A percentile compares a stretch with the other conserved stretches of the same genome.
phyloP scores from a whole-genome alignment of 2,797 vertebrate species.

The Leptodactylus fallax region DNA sequence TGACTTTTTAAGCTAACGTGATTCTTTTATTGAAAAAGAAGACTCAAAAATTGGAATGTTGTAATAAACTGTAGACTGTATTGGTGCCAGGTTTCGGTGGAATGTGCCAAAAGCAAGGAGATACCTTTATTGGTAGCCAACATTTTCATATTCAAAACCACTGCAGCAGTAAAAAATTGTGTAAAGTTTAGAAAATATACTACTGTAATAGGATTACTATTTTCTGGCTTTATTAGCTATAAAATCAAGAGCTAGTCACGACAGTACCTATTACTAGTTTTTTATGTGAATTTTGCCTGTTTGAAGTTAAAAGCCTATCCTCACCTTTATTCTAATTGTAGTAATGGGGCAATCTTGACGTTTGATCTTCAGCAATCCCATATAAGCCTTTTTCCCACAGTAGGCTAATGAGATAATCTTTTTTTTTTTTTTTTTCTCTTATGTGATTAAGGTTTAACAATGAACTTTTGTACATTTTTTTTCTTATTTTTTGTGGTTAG shows the following conservation, averaged over 20 bases:
- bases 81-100: conserved; percentile 28
- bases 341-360: background rate
- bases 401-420: background rate
- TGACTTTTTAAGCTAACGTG: background rate
- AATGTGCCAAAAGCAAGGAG: conserved; percentile 12
- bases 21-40: background rate
- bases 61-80: background rate
- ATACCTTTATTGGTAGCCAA: background rate
- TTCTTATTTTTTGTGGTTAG: background rate
- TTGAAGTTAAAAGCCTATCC: conserved; percentile 34
- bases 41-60: background rate
- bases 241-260: background rate
- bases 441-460: background rate
- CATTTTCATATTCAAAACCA: background rate
- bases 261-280: background rate
- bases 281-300: background rate
- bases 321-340: conserved; percentile 30
- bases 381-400: conserved; percentile 3
- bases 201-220: background rate
- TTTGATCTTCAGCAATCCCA: background rate
- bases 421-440: background rate
- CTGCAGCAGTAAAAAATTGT: background rate
- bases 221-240: background rate
- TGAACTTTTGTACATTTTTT: background rate
- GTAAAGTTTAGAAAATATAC: background rate